phyloP scores from a whole-genome alignment of 2,888 invertebrate species.

The Euclidia mi region DNA sequence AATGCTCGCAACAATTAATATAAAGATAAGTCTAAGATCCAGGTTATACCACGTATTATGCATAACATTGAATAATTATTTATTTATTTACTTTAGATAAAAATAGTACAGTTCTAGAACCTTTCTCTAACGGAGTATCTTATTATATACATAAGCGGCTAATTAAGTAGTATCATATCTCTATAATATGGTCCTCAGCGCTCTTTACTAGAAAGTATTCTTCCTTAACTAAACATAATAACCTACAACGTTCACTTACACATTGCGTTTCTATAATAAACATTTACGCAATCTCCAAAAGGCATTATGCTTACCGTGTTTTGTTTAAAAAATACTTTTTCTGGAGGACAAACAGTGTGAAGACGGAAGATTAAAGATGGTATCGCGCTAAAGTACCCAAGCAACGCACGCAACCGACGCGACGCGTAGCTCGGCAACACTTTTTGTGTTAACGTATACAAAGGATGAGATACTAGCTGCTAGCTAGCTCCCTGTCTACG shows the following conservation, averaged over 20 bases:
- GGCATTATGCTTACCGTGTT: constrained; percentile 15
- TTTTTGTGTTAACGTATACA: constrained; percentile 54
- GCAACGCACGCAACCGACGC: constrained; percentile 56
- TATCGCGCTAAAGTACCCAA: constrained; percentile 54
- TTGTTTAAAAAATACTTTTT: constrained; percentile 30
- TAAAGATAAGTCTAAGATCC: no score
- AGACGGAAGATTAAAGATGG: constrained; percentile 67
- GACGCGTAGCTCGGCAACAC: constrained; percentile 36
- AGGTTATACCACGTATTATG: no score
- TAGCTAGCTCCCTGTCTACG: constrained; percentile 45
- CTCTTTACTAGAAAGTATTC: no score
- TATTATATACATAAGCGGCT: constrained; percentile 18
- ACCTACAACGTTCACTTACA: background rate
- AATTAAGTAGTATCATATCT: no score
- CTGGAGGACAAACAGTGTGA: constrained; percentile 43
- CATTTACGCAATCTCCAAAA: constrained; percentile 23
- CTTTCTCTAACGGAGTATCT: constrained; percentile 1
- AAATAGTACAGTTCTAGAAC: no score
- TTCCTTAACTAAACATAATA: constrained; percentile 5
- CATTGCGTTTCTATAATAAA: constrained; percentile 15
- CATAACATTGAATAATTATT: no score
- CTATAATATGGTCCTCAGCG: no score
- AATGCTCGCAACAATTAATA: no score
- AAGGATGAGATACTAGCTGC: constrained; percentile 58
- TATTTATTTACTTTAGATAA: no score